Percentiles rank a stretch among this genome's conserved stretches.
Conservation (phyloP, 1,140 invertebrate species). For the Cryptotermes secundus region DNA sequence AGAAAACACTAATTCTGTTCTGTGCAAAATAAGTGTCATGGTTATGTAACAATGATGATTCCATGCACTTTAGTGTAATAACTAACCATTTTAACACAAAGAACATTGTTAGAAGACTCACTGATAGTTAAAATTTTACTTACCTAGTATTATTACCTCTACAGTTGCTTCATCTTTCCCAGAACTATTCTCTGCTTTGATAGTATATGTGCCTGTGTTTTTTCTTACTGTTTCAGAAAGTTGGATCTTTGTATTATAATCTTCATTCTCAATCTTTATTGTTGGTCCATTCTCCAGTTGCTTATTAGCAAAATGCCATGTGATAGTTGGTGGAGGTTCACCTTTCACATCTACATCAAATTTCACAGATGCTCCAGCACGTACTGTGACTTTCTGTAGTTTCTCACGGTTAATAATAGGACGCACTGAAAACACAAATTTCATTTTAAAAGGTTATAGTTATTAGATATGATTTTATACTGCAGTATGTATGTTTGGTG, state of each 20-base stretch:
- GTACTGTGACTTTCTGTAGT: slow-evolving; percentile 81
- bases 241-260: slow-evolving; percentile 87
- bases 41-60: neutral
- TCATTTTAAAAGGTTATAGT: neutral
- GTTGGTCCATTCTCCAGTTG: slow-evolving; percentile 60
- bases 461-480: neutral
- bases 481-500: too few relatives aligned
- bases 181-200: slow-evolving; percentile 88
- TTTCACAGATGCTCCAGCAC: slow-evolving; percentile 88
- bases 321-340: slow-evolving; percentile 90
- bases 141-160: slow-evolving; percentile 88
- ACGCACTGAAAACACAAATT: slow-evolving; percentile 63
- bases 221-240: slow-evolving; percentile 77
- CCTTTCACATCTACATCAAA: slow-evolving; percentile 93
- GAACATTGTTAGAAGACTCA: neutral
- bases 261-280: slow-evolving; percentile 84
- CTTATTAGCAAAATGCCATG: slow-evolving; percentile 80
- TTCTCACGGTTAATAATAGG: slow-evolving; percentile 91
- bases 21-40: too few relatives aligned
- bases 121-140: slow-evolving; percentile 34
- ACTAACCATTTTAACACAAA: neutral
- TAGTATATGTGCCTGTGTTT: slow-evolving; percentile 87
- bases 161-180: slow-evolving; percentile 93
- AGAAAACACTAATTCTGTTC: too few relatives aligned
- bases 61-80: neutral